Percentiles rank a stretch among this genome's conserved stretches.
Conservation (phyloP, 2,113 vertebrate genomes). For the Actinemys pallida region DNA sequence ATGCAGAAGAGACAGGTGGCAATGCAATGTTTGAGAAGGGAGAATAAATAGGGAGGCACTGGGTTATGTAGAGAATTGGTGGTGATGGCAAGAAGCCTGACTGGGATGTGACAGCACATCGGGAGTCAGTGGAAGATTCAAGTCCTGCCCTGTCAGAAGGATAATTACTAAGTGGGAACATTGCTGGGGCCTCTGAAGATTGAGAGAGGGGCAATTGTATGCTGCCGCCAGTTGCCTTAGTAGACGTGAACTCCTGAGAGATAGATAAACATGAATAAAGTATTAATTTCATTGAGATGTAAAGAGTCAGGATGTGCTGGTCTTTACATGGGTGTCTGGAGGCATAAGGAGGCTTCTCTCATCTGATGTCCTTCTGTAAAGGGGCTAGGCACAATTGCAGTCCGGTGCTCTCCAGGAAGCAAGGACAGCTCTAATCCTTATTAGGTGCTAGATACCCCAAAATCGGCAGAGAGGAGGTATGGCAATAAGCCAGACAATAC, state of each 20-base stretch:
- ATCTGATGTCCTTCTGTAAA: neutral
- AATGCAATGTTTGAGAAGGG: neutral
- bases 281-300: accelerated
- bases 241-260: neutral
- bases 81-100: neutral
- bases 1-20: neutral
- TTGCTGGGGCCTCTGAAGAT: neutral
- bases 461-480: neutral
- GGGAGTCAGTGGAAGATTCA: neutral
- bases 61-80: accelerated
- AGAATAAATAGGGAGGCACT: neutral
- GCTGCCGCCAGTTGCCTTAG: neutral
- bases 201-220: neutral
- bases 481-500: neutral
- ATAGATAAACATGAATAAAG: neutral
- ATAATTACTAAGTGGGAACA: neutral
- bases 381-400: accelerated
- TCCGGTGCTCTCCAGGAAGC: neutral
- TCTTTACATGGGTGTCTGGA: neutral
- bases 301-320: accelerated
- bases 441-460: accelerated
- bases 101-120: neutral
- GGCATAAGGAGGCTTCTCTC: neutral
- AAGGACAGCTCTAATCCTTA: neutral
- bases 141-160: neutral